Base-by-base conservation (phyloP, 1,140 invertebrate genomes). In the Diachasmimorpha longicaudata region DNA sequence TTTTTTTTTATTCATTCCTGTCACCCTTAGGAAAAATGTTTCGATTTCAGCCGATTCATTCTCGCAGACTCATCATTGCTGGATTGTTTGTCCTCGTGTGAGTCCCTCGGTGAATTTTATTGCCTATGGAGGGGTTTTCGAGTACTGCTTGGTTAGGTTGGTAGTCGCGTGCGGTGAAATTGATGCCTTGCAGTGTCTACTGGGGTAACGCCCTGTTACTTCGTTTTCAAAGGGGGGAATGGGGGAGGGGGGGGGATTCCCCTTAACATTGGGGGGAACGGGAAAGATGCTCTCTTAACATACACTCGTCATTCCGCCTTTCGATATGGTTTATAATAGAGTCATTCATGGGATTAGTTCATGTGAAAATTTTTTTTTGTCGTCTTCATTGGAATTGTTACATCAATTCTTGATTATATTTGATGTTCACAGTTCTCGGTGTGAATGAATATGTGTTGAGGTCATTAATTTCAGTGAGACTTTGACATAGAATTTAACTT, bases 321-420 rank as follows among this genome's bases (percentile, higher is more conserved):
- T 85, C 76, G 82, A 67, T 84, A 79, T 78, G 78, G 79, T 84
- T 83, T 85, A 83, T 84, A 81, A 84, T 85, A 84, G 83, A 85
- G 82, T 85, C 82, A 84, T 84, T 78, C 74, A 67, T 63, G 74
- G 67, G 44, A 44, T 74, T 68, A 42, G 63, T 67, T 25, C n/a
- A 25, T 42, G 52, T 68, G 39, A 42, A n/a, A 52, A 66, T 36
- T 74, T 52, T 2, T 52, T 16, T 42, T 13, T 10, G 13, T 42
- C 4, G 39, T 42, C 31, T 31, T 31, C 39, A 42, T 42, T 42
- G 39, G 39, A 10, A 42, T 42, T 13, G 39, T 42, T 42, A 31
- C 31, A 31, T 31, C 31, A 31, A 31, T 31, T 31, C 31, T 31
- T 31, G 31, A 31, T 31, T 6, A 31, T 6, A 31, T 31, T 6